Conservation (phyloP, 1,140 invertebrate species). For the Drosophila melanica region DNA sequence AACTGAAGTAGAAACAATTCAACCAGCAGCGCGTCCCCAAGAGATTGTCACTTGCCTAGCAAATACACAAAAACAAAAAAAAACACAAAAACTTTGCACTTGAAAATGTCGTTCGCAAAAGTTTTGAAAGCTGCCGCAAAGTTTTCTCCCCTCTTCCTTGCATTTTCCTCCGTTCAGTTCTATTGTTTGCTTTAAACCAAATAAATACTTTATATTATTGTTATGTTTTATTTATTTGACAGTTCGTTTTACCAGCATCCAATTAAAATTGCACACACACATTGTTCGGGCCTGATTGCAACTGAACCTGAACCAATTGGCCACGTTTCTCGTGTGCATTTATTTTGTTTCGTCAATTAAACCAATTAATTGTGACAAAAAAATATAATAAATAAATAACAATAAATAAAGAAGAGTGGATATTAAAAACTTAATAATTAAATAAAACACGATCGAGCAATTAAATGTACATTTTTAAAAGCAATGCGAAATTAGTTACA, state of each 20-base stretch:
- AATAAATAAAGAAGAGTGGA: constrained; percentile 2
- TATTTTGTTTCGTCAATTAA: constrained; percentile 71
- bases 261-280: constrained; percentile 55
- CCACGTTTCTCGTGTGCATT: constrained; percentile 48
- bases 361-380: constrained; percentile 61
- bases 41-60: constrained; percentile 49
- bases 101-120: constrained; percentile 66
- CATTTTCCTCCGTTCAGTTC: not conserved
- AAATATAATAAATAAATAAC: constrained; percentile 19
- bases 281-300: constrained; percentile 40
- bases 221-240: constrained; percentile 57
- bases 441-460: constrained; percentile 61
- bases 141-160: constrained; percentile 21
- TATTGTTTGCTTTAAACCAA: constrained; percentile 36
- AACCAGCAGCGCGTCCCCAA: constrained; percentile 53
- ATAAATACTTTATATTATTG: constrained; percentile 24
- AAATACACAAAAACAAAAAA: not conserved
- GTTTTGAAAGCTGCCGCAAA: constrained; percentile 60
- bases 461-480: constrained; percentile 76
- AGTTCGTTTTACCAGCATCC: constrained; percentile 37
- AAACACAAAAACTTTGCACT: constrained; percentile 63
- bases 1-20: constrained; percentile 38
- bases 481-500: constrained; percentile 73
- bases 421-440: constrained; percentile 11
- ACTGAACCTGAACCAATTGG: constrained; percentile 31